Evolutionary conservation across 2,113 vertebrate species (phyloP).

Genomic region (Deroptyus accipitrinus): DNA sequence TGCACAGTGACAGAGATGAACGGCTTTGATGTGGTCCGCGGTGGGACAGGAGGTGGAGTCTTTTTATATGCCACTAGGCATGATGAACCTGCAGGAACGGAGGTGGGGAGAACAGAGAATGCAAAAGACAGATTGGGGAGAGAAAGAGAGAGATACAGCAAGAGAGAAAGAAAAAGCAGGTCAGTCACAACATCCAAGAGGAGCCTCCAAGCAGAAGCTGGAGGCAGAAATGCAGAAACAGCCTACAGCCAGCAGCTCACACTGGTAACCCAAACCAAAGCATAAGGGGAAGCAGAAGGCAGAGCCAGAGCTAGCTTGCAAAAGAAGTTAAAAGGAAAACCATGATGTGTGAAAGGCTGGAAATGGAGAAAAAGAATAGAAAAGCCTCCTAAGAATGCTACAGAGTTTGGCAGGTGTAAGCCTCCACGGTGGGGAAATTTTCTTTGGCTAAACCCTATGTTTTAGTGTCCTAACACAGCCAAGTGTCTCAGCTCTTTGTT

Average conservation of each 20-base stretch:
- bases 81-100: conserved; percentile 84
- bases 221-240: conserved; percentile 52
- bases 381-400: conserved; percentile 29
- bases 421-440: neutral
- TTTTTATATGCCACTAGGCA: conserved; percentile 98
- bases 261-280: conserved; percentile 45
- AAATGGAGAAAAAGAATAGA: conserved; percentile 27
- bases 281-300: conserved; percentile 5
- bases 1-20: conserved; percentile 98
- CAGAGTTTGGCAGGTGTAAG: neutral
- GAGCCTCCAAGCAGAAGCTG: conserved; percentile 17
- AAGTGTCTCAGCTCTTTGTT: conserved; percentile 46
- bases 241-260: conserved; percentile 53
- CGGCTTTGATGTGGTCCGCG: conserved; percentile 96
- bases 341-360: conserved; percentile 21
- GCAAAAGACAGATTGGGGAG: conserved; percentile 16
- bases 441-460: conserved; percentile 22
- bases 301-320: conserved; percentile 61
- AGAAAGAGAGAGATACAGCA: conserved; percentile 2
- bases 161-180: conserved; percentile 61
- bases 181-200: conserved; percentile 46
- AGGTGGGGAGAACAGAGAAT: neutral
- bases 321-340: conserved; percentile 46
- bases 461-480: conserved; percentile 34
- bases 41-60: conserved; percentile 94